These are phyloP conservation scores for Sebastes diaconus DNA, from an alignment of 2,797 vertebrate genomes.

Conservation along the genomic window DNA sequence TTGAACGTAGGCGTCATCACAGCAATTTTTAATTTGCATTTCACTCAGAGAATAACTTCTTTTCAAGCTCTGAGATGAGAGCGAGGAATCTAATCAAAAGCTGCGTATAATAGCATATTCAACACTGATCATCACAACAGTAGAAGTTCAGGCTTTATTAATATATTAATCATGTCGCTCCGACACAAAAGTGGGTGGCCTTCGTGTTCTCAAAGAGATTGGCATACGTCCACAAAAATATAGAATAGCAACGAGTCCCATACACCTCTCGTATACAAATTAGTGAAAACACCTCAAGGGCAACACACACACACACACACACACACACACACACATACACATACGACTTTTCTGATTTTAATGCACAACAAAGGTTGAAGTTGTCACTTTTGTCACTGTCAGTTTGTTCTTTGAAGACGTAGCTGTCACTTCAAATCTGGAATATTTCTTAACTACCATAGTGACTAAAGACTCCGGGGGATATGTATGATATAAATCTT, in stretches of 20 bases:
- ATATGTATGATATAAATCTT: conserved; percentile 9
- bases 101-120: not conserved
- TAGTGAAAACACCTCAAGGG: conserved; percentile 39
- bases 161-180: conserved; percentile 48
- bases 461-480: conserved; percentile 20
- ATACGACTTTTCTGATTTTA: conserved; percentile 5
- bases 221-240: conserved; percentile 2
- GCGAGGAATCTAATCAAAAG: conserved; percentile 17
- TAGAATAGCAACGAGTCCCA: not conserved
- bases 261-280: conserved; percentile 28
- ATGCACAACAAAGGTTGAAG: conserved; percentile 25
- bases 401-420: conserved; percentile 42
- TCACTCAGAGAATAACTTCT: conserved; percentile 7
- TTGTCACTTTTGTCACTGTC: conserved; percentile 45
- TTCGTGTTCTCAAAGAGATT: conserved; percentile 20
- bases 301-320: not conserved
- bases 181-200: conserved; percentile 26
- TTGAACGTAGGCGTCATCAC: not conserved
- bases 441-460: conserved; percentile 18
- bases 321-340: not conserved
- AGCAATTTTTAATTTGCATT: conserved; percentile 9
- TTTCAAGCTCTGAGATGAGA: conserved; percentile 20
- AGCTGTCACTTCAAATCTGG: conserved; percentile 30
- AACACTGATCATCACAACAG: conserved; percentile 12
- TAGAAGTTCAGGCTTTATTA: conserved; percentile 13